Conservation (phyloP, 2,888 invertebrate species). For the Nymphalis c-album region DNA sequence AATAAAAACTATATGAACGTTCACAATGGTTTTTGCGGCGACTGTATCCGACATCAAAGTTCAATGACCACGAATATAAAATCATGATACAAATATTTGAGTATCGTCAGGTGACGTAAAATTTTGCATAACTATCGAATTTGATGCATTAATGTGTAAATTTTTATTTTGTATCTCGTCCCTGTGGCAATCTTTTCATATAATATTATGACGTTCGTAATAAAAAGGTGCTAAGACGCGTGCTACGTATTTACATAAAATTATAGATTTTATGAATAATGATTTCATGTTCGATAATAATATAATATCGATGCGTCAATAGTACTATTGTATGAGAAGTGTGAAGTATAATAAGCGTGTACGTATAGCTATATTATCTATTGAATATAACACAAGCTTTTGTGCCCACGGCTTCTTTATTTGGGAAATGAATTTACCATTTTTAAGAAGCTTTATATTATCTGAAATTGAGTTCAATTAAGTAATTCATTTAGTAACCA, state of each 20-base stretch:
- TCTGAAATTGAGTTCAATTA: no score
- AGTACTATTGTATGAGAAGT: not conserved
- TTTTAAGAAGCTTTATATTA: no score
- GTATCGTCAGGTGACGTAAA: slow-evolving; percentile 61
- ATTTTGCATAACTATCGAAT: slow-evolving; percentile 75
- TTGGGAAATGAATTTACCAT: no score
- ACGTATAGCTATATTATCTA: not conserved
- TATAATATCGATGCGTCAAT: not conserved
- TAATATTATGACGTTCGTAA: slow-evolving; percentile 30
- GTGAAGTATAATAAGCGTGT: slow-evolving; percentile 3
- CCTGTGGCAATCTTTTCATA: slow-evolving; percentile 41
- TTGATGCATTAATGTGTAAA: slow-evolving; percentile 64
- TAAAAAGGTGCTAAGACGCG: slow-evolving; percentile 40
- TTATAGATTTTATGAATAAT: slow-evolving; percentile 31
- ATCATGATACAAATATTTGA: slow-evolving; percentile 38
- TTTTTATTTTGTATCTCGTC: slow-evolving; percentile 49
- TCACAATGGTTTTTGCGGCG: slow-evolving; percentile 50
- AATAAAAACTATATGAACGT: slow-evolving; percentile 29
- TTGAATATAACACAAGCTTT: slow-evolving; percentile 10
- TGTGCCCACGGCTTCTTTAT: not conserved
- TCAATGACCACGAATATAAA: slow-evolving; percentile 55
- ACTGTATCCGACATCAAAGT: slow-evolving; percentile 57
- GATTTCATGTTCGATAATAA: slow-evolving; percentile 18
- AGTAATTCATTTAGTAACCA: not conserved
- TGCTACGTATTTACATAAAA: slow-evolving; percentile 46